A percentile compares a stretch with the other conserved stretches of the same genome.
These are phyloP conservation scores for Corythornis cristatus DNA, from an alignment of 2,113 vertebrate genomes.

Conservation along the genomic window DNA sequence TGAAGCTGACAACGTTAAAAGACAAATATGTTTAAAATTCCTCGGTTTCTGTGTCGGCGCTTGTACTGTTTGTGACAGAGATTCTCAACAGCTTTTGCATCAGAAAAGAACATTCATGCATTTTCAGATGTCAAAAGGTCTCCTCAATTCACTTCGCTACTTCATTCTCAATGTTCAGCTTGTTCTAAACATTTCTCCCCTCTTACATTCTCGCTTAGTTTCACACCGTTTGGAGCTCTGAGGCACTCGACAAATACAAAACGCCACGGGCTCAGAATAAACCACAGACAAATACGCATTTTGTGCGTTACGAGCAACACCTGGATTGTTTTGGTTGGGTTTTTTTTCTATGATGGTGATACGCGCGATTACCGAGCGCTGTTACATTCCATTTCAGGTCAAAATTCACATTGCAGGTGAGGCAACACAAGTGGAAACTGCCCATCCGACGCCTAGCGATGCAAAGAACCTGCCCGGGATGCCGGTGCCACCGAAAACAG, in stretches of 20 bases:
- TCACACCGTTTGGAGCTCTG: neutral
- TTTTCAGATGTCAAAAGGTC: constrained; percentile 56
- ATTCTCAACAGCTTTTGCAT: constrained; percentile 30
- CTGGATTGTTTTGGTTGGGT: neutral
- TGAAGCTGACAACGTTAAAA: constrained; percentile 23
- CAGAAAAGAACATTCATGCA: constrained; percentile 57
- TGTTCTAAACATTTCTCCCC: neutral
- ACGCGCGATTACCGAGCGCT: neutral
- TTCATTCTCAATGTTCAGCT: neutral
- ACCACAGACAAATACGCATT: neutral
- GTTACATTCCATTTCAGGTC: neutral
- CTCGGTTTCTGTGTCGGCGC: neutral
- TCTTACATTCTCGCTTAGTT: neutral
- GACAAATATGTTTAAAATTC: constrained; percentile 26
- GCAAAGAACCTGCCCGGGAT: neutral
- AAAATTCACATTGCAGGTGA: neutral
- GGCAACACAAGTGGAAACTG: neutral
- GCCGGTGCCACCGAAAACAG: neutral
- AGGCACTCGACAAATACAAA: neutral
- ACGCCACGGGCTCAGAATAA: neutral
- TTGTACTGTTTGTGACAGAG: constrained; percentile 40
- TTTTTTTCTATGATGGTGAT: fast-evolving
- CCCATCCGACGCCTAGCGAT: neutral
- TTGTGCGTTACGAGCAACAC: neutral
- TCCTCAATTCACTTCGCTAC: neutral